Conservation (phyloP, 2,113 vertebrate species). For the Ammospiza caudacuta region DNA sequence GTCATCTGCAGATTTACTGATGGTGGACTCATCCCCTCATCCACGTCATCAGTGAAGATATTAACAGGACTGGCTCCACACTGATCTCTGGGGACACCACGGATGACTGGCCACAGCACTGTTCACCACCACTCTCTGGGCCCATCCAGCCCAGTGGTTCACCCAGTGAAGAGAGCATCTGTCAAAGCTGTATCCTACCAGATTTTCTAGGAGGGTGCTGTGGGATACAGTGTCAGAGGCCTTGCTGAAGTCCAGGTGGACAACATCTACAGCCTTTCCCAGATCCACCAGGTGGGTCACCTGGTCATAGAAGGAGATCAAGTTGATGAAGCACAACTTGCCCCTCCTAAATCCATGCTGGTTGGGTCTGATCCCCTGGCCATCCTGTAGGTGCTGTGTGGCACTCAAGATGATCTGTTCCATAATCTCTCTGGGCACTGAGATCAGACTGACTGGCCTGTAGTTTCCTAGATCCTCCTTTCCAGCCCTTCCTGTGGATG, state of each 20-base stretch:
- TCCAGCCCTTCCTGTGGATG: neutral
- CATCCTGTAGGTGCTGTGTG: neutral
- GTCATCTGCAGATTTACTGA: neutral
- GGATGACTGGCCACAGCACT: neutral
- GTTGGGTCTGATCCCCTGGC: neutral
- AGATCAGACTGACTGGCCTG: neutral
- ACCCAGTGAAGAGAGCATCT: neutral
- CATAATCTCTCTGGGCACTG: neutral
- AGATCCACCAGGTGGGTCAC: accelerated
- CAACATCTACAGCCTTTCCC: neutral
- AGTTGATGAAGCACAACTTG: neutral
- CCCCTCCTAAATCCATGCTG: neutral
- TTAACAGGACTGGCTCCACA: neutral
- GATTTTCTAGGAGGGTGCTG: neutral
- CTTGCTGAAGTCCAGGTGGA: neutral
- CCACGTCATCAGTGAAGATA: too few relatives aligned
- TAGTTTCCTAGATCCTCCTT: neutral
- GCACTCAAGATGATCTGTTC: neutral
- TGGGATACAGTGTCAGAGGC: neutral
- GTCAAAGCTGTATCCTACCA: neutral
- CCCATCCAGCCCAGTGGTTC: neutral
- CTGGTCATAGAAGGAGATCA: neutral
- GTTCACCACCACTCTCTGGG: neutral
- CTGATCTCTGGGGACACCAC: too few relatives aligned
- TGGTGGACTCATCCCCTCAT: neutral